Conservation (phyloP, 2,888 invertebrate genomes). For the Vanessa cardui region DNA sequence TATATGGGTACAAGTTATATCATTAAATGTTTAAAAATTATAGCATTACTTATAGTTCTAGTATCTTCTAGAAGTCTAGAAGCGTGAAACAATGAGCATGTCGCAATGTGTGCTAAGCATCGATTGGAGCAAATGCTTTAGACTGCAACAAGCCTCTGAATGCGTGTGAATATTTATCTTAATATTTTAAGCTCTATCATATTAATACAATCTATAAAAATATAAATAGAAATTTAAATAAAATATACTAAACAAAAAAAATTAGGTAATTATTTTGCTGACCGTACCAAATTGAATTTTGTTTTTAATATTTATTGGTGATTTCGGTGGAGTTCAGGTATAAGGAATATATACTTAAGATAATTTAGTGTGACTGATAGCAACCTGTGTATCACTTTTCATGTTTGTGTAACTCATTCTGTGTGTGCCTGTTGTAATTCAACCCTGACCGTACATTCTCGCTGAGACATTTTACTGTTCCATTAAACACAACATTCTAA, state of each 20-base stretch:
- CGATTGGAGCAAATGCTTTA: conserved; percentile 45
- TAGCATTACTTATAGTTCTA: conserved; percentile 28
- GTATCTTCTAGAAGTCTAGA: conserved; percentile 28
- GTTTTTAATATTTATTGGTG: background rate
- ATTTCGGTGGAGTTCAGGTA: conserved; percentile 1
- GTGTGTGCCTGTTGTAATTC: conserved; percentile 18
- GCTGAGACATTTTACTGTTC: no score
- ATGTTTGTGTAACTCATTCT: conserved; percentile 18
- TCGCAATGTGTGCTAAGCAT: conserved; percentile 51
- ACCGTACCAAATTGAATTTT: background rate
- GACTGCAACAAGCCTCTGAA: conserved; percentile 46
- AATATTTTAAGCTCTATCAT: background rate
- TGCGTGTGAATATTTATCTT: conserved; percentile 45
- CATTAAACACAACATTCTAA: no score
- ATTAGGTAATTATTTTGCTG: no score
- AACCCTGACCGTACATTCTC: background rate
- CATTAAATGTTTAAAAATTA: background rate
- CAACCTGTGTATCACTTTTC: conserved; percentile 23
- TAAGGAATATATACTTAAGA: background rate
- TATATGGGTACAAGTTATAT: background rate
- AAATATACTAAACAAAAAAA: no score
- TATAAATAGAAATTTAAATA: background rate
- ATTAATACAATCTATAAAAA: background rate
- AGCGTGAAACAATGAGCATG: conserved; percentile 43
- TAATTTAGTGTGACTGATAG: background rate